Evolutionary conservation across 2,113 vertebrate genomes (phyloP), one percentile per base, ranked within the genome.

Genomic region (Melanostigma gelatinosum): DNA sequence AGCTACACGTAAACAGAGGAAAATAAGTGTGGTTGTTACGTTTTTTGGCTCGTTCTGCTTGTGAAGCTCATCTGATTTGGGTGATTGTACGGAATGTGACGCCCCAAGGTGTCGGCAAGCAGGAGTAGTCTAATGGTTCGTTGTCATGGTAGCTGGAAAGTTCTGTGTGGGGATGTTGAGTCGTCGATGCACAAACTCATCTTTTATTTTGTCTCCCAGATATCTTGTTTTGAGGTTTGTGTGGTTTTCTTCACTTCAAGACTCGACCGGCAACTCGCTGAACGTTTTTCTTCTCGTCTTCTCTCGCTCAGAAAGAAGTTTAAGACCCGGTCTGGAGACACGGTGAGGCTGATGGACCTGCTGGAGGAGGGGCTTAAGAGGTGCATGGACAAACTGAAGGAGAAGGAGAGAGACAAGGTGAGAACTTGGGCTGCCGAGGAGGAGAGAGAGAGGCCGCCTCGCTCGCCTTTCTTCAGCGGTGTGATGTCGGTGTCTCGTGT

Each of bases 321-420:
- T 91, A 99, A 98, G 94, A 99, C 98, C 3, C 96, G 98, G 16
- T 98, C 97, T 0, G 98, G 98, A 27, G 98, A 99, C 84, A 97
- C 97, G 0, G 97, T 99, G 70, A 93, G 98, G 60, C 95, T 99
- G 40, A 94, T 96, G 69, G 98, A 99, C 82, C 95, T 99, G 64
- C 93, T 99, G 88, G 96, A 97, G 3, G 98, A 99, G 80, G 98
- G 98, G 1, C 93, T 99, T 65, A 99, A 96, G 88, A 95, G 98
- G 77, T 96, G 96, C 12, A 99, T 99, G 97, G 98, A 99, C 94
- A 99, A 99, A 80, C 93, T 99, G 85, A 97, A 96, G 58, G 98
- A 99, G 72, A 99, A 99, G 86, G 97, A 97, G 68, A 92, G 98
- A 84, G 97, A 99, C 92, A 98, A 98, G 97, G 98, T 99, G 90